phyloP scores from a whole-genome alignment of 2,113 vertebrate genomes.

The Vidua chalybeata region DNA sequence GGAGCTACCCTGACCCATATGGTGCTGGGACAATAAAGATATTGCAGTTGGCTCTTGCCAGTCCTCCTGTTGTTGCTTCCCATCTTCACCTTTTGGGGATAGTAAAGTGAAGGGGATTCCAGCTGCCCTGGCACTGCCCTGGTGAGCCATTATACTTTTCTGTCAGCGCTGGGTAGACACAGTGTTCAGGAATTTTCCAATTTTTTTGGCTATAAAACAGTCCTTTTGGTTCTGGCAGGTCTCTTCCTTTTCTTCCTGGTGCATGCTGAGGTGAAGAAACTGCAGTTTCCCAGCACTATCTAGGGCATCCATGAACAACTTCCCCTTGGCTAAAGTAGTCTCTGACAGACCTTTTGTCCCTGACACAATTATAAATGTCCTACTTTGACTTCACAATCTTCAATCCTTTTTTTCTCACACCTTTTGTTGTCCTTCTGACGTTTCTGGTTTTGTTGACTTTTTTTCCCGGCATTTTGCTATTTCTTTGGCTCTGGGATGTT shows the following conservation, averaged over 20 bases:
- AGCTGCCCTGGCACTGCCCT: neutral
- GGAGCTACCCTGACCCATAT: neutral
- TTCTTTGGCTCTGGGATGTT: neutral
- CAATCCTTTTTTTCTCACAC: neutral
- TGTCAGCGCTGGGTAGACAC: neutral
- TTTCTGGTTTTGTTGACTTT: neutral
- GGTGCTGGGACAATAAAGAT: neutral
- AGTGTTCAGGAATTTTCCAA: neutral
- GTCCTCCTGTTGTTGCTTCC: neutral
- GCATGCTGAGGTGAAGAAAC: neutral
- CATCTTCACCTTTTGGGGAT: neutral
- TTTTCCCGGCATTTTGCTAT: neutral
- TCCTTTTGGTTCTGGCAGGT: neutral
- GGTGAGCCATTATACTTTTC: neutral
- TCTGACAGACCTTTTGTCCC: conserved; percentile 51
- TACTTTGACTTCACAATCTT: neutral
- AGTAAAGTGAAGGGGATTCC: neutral
- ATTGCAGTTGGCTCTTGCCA: neutral
- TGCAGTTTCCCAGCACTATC: conserved; percentile 7
- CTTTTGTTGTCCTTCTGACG: neutral
- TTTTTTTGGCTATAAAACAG: neutral
- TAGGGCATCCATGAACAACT: neutral
- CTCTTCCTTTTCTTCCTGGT: neutral
- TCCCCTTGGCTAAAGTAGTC: neutral
- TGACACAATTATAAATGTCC: neutral